Evolutionary conservation across 2,113 vertebrate genomes (phyloP).

Genomic region (Hydrochoerus hydrochaeris): DNA sequence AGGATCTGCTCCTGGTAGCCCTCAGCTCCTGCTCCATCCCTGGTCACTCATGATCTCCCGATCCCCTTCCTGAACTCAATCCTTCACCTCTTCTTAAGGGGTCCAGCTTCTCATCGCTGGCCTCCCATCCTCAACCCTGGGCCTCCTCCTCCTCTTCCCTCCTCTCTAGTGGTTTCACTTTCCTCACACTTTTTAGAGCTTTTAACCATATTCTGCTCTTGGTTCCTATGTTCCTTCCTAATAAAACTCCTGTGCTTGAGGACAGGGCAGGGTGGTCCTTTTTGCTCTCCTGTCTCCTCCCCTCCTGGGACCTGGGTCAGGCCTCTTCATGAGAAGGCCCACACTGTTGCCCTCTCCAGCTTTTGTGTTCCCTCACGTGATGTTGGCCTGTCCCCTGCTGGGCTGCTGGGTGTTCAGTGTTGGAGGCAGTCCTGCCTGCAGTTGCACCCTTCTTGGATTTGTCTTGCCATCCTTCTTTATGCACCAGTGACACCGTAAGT

Average conservation of each 20-base stretch:
- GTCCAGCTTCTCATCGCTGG: no score
- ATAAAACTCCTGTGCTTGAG: not conserved
- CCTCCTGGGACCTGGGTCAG: not conserved
- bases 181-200: not conserved
- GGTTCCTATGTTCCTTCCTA: not conserved
- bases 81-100: not conserved
- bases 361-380: not conserved
- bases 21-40: not conserved
- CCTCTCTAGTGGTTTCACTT: not conserved
- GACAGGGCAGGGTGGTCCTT: rapidly evolving
- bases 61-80: not conserved
- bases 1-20: not conserved
- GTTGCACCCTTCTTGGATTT: not conserved
- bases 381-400: not conserved
- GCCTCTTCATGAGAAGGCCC: not conserved
- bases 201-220: not conserved
- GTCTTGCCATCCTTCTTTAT: not conserved
- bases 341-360: no score
- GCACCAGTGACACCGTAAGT: not conserved
- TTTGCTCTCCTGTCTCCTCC: not conserved
- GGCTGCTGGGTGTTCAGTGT: not conserved
- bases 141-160: no score
- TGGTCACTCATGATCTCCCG: not conserved
- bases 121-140: not conserved
- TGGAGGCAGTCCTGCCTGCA: not conserved